These are phyloP conservation scores for Poeciliopsis prolifica DNA, from an alignment of 2,113 vertebrate species.

Conservation along the genomic window DNA sequence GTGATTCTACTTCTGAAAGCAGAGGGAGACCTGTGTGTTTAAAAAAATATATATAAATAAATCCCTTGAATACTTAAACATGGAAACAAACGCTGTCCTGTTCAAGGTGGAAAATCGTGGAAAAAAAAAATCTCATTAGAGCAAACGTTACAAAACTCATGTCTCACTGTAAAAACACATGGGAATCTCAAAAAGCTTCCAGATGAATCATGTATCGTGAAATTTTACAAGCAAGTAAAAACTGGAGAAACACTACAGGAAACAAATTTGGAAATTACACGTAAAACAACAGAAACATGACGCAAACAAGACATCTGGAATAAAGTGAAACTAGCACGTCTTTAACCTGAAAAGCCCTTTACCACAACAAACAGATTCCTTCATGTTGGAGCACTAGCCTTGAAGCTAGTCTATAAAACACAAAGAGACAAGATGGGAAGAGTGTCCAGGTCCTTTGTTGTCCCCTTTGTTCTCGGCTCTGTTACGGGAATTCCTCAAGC, in stretches of 20 bases:
- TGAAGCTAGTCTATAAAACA: slow-evolving; percentile 69
- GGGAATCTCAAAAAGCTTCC: neutral
- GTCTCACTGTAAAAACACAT: neutral
- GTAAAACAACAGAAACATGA: slow-evolving; percentile 11
- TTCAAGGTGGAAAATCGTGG: neutral
- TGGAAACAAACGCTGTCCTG: neutral
- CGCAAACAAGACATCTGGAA: slow-evolving; percentile 23
- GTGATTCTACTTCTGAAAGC: slow-evolving; percentile 14
- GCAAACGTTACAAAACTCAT: neutral
- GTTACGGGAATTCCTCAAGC: slow-evolving; percentile 55
- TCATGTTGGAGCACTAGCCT: slow-evolving; percentile 51
- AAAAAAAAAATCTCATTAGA: neutral
- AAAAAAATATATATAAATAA: neutral
- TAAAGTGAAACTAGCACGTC: slow-evolving; percentile 23
- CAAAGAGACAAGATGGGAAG: slow-evolving; percentile 42
- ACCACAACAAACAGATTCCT: slow-evolving; percentile 75
- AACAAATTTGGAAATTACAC: neutral
- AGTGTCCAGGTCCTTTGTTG: slow-evolving; percentile 59
- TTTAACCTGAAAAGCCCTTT: slow-evolving; percentile 55
- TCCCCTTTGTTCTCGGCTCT: slow-evolving; percentile 63
- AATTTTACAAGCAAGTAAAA: neutral
- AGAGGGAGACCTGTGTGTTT: slow-evolving; percentile 5
- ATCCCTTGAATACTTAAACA: slow-evolving; percentile 9
- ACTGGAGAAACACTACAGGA: neutral
- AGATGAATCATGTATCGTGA: neutral